These are phyloP conservation scores for Lithodes maja DNA, from an alignment of 2,888 invertebrate species.

Conservation along the genomic window DNA sequence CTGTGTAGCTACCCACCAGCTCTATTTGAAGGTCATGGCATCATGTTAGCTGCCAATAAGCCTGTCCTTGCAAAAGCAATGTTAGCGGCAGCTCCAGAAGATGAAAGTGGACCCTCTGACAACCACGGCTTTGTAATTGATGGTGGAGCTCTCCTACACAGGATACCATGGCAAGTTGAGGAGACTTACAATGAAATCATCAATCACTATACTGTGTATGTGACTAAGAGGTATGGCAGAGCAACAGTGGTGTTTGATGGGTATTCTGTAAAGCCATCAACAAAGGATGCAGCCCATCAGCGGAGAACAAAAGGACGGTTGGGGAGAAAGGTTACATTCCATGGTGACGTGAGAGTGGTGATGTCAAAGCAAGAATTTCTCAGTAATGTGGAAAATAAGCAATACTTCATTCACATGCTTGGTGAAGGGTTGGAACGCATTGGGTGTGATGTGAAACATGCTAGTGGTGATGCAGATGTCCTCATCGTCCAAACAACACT, in stretches of 20 bases:
- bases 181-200: neutral
- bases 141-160: neutral
- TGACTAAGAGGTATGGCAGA: neutral
- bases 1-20: slow-evolving; percentile 2
- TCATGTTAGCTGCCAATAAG: neutral
- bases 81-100: too few species aligned
- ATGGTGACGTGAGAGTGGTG: neutral
- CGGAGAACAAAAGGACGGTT: neutral
- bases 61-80: slow-evolving; percentile 9
- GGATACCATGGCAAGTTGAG: neutral
- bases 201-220: neutral
- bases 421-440: neutral
- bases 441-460: neutral
- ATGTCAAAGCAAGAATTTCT: neutral
- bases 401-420: neutral
- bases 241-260: slow-evolving; percentile 10
- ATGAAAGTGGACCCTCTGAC: neutral
- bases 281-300: neutral
- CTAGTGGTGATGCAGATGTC: neutral
- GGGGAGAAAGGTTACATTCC: neutral
- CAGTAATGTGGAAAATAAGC: neutral
- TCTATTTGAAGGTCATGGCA: neutral
- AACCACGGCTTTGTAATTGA: neutral
- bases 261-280: neutral
- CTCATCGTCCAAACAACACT: neutral